Conservation (phyloP, 1,140 invertebrate genomes). For the Aphelenchoides fujianensis region DNA sequence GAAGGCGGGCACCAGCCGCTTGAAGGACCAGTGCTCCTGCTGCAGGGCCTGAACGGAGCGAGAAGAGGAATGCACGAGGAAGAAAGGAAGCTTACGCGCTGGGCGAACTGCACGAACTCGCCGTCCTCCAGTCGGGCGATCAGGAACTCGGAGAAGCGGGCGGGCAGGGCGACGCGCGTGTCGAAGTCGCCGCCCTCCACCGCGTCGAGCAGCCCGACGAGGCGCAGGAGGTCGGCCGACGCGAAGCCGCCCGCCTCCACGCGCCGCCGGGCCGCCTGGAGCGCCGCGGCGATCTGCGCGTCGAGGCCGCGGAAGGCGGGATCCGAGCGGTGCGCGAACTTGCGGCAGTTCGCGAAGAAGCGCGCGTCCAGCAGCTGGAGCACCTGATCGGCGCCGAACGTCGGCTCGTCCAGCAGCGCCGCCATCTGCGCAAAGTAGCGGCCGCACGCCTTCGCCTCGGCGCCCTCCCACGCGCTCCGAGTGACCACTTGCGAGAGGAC, state of each 20-base stretch:
- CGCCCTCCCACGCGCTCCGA: neutral
- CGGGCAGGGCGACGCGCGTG: neutral
- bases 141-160: constrained; percentile 6
- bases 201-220: neutral
- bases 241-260: neutral
- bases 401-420: neutral
- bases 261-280: neutral
- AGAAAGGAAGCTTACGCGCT: neutral
- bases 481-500: neutral
- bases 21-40: neutral
- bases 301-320: neutral
- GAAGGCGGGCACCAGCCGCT: constrained; percentile 2
- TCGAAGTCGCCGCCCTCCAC: constrained; percentile 14
- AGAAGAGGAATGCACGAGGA: neutral
- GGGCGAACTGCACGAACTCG: neutral
- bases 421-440: neutral
- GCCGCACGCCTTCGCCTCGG: constrained; percentile 1
- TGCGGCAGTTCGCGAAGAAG: neutral
- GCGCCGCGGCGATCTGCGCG: neutral
- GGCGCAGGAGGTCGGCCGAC: neutral
- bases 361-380: neutral
- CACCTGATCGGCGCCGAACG: constrained; percentile 3
- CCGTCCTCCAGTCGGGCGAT: neutral
- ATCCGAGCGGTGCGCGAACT: constrained; percentile 14
- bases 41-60: neutral